Evolutionary conservation across 2,113 vertebrate species (phyloP), one percentile per base, ranked within the genome.

Genomic region (Capreolus pygargus): DNA sequence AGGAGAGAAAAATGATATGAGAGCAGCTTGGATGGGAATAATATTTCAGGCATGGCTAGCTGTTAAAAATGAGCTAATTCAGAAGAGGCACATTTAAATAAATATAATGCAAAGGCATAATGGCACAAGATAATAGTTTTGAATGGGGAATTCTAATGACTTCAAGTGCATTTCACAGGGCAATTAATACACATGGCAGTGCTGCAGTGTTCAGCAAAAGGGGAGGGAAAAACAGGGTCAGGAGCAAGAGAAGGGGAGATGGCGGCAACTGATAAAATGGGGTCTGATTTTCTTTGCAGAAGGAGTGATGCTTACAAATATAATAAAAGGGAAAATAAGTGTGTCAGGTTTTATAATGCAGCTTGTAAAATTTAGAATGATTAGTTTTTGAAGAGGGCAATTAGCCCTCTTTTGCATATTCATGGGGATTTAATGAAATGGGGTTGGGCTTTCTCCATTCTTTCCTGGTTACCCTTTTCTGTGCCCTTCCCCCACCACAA

Each of bases 121-220:
- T 99, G 98, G 98, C 98, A 98, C 92, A 98, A 97, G 98, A 99
- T 99, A 99, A 99, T 99, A 99, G 98, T 99, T 99, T 98, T 98
- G 99, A 99, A 98, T 99, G 97, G 98, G 98, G 97, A 99, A 99
- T 98, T 99, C 98, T 99, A 99, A 99, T 99, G 98, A 99, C 98
- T 99, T 98, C 30, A 98, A 98, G 98, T 98, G 98, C 98, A 97
- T 99, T 99, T 99, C 98, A 95, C 98, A 96, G 98, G 98, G 98
- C 99, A 99, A 99, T 99, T 99, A 99, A 99, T 99, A 99, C 97
- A 98, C 98, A 98, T 23, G 98, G 98, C 98, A 98, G 98, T 93
- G 98, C 96, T 97, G 97, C 93, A 93, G 95, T 55, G 36, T 98
- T 98, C 98, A 98, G 79, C 97, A 93, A 94, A 97, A 70, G 95